Evolutionary conservation across 2,113 vertebrate genomes (phyloP).

Genomic region (Sclerurus mexicanus): DNA sequence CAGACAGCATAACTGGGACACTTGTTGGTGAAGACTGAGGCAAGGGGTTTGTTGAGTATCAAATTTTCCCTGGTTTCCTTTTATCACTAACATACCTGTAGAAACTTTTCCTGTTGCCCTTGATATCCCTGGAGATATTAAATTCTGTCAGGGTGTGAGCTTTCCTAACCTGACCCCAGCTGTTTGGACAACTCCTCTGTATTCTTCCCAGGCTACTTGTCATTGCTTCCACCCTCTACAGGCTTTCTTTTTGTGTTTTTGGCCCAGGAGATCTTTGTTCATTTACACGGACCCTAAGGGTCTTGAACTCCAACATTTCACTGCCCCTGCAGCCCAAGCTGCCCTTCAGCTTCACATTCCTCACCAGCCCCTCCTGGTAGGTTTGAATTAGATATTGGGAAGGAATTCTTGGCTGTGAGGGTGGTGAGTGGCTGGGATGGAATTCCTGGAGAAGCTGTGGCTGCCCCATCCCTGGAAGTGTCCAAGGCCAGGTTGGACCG

Average conservation of each 20-base stretch:
- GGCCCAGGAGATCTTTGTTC: neutral
- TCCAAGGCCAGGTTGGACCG: neutral
- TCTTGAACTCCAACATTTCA: neutral
- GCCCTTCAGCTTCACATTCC: neutral
- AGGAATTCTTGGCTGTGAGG: neutral
- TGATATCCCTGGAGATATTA: neutral
- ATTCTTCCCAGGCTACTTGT: neutral
- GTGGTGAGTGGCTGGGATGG: neutral
- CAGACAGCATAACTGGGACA: neutral
- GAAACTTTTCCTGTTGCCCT: neutral
- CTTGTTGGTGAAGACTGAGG: neutral
- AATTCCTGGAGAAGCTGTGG: neutral
- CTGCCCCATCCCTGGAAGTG: neutral
- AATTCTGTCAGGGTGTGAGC: neutral
- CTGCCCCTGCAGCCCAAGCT: neutral
- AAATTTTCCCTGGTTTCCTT: neutral
- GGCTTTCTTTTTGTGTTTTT: neutral
- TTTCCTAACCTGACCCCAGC: neutral
- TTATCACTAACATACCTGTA: too few relatives aligned
- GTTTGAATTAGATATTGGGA: neutral
- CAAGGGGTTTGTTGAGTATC: neutral
- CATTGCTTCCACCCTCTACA: neutral
- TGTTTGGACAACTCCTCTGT: neutral
- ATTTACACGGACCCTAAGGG: too few relatives aligned
- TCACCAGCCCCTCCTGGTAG: neutral